phyloP scores from a whole-genome alignment of 2,888 invertebrate genomes.

The Lithophane ornitopus region DNA sequence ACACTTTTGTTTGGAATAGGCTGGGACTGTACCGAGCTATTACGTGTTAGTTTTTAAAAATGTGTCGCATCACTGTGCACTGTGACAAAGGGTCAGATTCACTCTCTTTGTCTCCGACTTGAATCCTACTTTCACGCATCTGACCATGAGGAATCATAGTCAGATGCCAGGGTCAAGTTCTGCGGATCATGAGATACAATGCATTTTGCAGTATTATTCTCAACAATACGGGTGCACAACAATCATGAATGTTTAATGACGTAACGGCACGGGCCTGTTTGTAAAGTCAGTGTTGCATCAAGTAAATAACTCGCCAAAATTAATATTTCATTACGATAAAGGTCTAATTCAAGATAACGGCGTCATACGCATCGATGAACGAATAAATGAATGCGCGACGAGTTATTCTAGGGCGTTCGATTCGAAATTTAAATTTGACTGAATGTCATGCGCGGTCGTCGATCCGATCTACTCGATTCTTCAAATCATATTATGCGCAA shows the following conservation, averaged over 20 bases:
- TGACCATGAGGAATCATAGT: neutral
- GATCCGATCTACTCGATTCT: slow-evolving; percentile 41
- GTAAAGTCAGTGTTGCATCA: slow-evolving; percentile 26
- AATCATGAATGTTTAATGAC: slow-evolving; percentile 48
- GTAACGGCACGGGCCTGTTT: slow-evolving; percentile 30
- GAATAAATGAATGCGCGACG: slow-evolving; percentile 61
- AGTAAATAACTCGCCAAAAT: slow-evolving; percentile 41
- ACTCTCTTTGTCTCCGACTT: slow-evolving; percentile 11
- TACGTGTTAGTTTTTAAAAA: neutral
- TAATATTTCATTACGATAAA: slow-evolving; percentile 50
- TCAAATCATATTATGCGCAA: slow-evolving; percentile 60
- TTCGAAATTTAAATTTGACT: slow-evolving; percentile 67
- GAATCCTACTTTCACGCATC: slow-evolving; percentile 30
- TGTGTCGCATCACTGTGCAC: slow-evolving; percentile 1
- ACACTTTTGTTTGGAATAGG: slow-evolving; percentile 15
- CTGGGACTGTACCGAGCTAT: neutral
- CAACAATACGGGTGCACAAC: slow-evolving; percentile 30
- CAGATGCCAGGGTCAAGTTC: slow-evolving; percentile 12
- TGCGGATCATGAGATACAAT: slow-evolving; percentile 38
- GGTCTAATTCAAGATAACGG: slow-evolving; percentile 51
- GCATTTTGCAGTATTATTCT: slow-evolving; percentile 47
- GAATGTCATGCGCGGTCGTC: slow-evolving; percentile 57
- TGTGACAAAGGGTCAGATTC: neutral
- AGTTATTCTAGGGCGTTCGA: slow-evolving; percentile 55
- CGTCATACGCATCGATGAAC: slow-evolving; percentile 55